phyloP scores from a whole-genome alignment of 1,140 invertebrate species.

The Lordiphosa stackelbergi region DNA sequence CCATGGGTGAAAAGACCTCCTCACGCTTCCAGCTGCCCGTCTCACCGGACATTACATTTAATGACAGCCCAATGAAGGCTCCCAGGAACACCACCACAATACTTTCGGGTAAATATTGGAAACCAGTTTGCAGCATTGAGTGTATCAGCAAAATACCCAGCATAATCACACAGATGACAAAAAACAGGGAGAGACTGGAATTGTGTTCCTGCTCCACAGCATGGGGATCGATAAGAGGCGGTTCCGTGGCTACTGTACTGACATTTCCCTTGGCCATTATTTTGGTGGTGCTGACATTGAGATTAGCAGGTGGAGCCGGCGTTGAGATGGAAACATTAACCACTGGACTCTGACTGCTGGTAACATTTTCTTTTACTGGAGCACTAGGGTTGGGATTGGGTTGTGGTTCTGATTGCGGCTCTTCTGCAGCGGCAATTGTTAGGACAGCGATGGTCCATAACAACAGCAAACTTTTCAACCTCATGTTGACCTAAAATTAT shows the following conservation, averaged over 20 bases:
- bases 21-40: constrained; percentile 97
- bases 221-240: constrained; percentile 82
- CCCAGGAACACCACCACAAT: constrained; percentile 98
- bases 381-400: too few species aligned
- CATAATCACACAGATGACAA: constrained; percentile 94
- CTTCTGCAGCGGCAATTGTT: too few species aligned
- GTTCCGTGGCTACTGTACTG: constrained; percentile 52
- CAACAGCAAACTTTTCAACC: too few species aligned
- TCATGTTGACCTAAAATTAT: too few species aligned
- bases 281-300: constrained; percentile 3
- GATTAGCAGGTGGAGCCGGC: background rate
- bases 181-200: constrained; percentile 97
- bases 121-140: constrained; percentile 94
- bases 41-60: constrained; percentile 93
- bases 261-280: constrained; percentile 23
- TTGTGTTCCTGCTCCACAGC: constrained; percentile 96
- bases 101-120: constrained; percentile 97
- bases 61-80: constrained; percentile 92
- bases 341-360: too few species aligned
- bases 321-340: constrained; percentile 1
- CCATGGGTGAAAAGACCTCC: constrained; percentile 97
- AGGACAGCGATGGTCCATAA: too few species aligned
- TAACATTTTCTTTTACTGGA: too few species aligned
- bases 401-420: constrained; percentile 1
- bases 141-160: constrained; percentile 96